Percentiles rank a stretch among this genome's conserved stretches.
Conservation (phyloP, 92 coral and sea anemone species). For the Pocillopora meandrina region DNA sequence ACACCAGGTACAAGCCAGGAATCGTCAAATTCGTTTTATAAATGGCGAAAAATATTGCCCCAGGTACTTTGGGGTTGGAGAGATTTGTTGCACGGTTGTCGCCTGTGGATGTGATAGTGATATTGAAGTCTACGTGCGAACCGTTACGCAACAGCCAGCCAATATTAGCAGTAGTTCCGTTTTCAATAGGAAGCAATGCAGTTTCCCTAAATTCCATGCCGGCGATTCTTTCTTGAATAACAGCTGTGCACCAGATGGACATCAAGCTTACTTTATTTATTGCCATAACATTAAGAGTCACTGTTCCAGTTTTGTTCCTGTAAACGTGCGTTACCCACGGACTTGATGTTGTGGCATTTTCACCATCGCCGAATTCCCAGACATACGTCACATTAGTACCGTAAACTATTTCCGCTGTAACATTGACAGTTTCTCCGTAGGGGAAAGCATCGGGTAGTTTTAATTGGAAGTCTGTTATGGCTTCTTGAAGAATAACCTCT, state of each 20-base stretch:
- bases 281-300: constrained; percentile 29
- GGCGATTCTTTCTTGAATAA: constrained; percentile 54
- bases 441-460: constrained; percentile 29
- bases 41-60: constrained; percentile 49
- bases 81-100: constrained; percentile 34
- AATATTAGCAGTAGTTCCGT: constrained; percentile 46
- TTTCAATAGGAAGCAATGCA: constrained; percentile 47
- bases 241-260: constrained; percentile 41
- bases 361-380: constrained; percentile 38
- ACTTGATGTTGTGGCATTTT: constrained; percentile 31
- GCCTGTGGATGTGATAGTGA: constrained; percentile 59
- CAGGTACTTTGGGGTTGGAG: constrained; percentile 58
- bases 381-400: constrained; percentile 46
- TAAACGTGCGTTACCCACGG: constrained; percentile 45
- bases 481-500: constrained; percentile 24
- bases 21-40: constrained; percentile 45
- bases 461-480: constrained; percentile 24
- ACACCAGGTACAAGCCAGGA: constrained; percentile 45
- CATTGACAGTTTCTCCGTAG: constrained; percentile 1
- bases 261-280: constrained; percentile 42
- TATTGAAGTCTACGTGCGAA: constrained; percentile 50
- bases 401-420: constrained; percentile 13
- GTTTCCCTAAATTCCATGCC: constrained; percentile 44
- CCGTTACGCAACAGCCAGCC: constrained; percentile 64
- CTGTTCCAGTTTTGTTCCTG: constrained; percentile 1